phyloP scores from a whole-genome alignment of 2,888 invertebrate species.

The Cephus pygmeus region DNA sequence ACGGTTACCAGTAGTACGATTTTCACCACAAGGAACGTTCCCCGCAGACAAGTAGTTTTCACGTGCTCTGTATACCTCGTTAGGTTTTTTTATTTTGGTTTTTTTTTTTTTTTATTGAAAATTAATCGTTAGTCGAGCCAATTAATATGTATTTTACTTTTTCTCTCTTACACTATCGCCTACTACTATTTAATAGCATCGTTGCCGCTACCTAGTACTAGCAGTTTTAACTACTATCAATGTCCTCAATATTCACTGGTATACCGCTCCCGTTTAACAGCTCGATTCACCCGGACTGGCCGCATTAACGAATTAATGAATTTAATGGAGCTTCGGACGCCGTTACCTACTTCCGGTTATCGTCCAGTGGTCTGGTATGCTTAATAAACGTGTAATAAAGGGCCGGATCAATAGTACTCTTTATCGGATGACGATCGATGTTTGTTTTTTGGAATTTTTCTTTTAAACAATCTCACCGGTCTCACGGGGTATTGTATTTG shows the following conservation, averaged over 20 bases:
- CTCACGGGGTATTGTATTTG: too few relatives aligned
- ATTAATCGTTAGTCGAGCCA: conserved; percentile 42
- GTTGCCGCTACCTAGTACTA: too few relatives aligned
- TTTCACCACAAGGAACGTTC: conserved; percentile 36
- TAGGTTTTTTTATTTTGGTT: conserved; percentile 25
- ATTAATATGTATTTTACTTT: conserved; percentile 32
- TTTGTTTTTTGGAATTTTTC: not conserved
- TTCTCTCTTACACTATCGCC: conserved; percentile 31
- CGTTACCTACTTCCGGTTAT: too few relatives aligned
- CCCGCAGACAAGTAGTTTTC: conserved; percentile 23
- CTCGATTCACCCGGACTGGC: too few relatives aligned
- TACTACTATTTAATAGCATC: conserved; percentile 20
- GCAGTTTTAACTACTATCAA: conserved; percentile 19
- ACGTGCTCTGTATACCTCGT: conserved; percentile 36
- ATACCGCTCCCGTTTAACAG: too few relatives aligned
- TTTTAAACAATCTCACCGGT: too few relatives aligned
- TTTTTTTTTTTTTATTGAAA: conserved; percentile 33
- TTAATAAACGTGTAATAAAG: too few relatives aligned
- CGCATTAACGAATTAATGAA: too few relatives aligned
- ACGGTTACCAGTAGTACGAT: conserved; percentile 31
- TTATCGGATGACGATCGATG: not conserved
- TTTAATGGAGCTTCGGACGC: too few relatives aligned
- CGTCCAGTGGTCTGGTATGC: too few relatives aligned
- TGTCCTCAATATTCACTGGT: conserved; percentile 5
- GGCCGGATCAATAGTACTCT: not conserved